Conservation (phyloP, 64 coral and sea anemone species). For the Platygyra sinensis region DNA sequence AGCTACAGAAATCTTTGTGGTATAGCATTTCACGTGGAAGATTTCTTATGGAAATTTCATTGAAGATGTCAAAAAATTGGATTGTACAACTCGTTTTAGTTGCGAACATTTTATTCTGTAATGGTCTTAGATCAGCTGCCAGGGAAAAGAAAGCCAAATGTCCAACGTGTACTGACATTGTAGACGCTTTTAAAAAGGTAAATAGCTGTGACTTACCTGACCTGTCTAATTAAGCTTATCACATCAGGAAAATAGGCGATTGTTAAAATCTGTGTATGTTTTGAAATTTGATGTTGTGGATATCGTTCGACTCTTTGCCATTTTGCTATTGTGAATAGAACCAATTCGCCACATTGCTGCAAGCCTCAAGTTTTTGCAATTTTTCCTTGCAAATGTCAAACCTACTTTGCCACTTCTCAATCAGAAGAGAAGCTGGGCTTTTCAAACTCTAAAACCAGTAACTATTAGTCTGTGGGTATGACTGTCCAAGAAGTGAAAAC, state of each 20-base stretch:
- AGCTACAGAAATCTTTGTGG: neutral
- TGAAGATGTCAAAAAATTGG: slow-evolving; percentile 27
- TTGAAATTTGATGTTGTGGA: neutral
- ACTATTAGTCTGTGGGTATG: too few species aligned
- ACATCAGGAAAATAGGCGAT: neutral
- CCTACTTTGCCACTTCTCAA: too few species aligned
- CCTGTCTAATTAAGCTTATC: neutral
- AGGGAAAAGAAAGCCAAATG: slow-evolving; percentile 85
- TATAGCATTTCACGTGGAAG: neutral
- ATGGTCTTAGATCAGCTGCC: slow-evolving; percentile 12
- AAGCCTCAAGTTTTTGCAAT: too few species aligned
- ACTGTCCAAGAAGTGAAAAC: too few species aligned
- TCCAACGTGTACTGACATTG: slow-evolving; percentile 78
- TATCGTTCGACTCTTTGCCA: too few species aligned
- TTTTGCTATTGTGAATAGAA: too few species aligned
- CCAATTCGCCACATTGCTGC: too few species aligned
- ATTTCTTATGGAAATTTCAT: slow-evolving; percentile 6
- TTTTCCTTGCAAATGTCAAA: too few species aligned
- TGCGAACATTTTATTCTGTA: slow-evolving; percentile 37
- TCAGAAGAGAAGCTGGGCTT: too few species aligned
- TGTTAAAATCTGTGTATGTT: neutral
- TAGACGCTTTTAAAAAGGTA: slow-evolving; percentile 91
- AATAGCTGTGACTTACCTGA: slow-evolving; percentile 8
- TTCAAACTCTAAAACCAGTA: too few species aligned
- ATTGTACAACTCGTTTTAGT: neutral